A percentile compares a stretch with the other conserved stretches of the same genome.
phyloP scores from a whole-genome alignment of 2,888 invertebrate species.

The Agonopterix alstromeriana region DNA sequence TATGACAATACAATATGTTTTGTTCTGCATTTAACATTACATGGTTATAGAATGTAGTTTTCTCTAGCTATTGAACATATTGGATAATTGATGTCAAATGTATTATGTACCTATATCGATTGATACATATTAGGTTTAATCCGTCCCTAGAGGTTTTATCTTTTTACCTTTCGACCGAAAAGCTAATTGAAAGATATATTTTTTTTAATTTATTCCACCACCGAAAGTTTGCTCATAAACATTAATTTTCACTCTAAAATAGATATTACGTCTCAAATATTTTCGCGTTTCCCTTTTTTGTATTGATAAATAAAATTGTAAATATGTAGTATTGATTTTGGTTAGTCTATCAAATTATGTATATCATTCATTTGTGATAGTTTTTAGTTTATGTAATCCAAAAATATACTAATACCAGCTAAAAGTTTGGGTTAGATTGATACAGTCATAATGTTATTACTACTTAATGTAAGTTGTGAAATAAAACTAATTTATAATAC shows the following conservation, averaged over 20 bases:
- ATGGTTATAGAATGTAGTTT: constrained; percentile 9
- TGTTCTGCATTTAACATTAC: constrained; percentile 49
- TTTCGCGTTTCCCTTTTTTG: no score
- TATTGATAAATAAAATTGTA: no score
- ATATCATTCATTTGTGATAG: constrained; percentile 55
- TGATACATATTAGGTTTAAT: constrained; percentile 44
- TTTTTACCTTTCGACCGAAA: no score
- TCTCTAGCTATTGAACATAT: constrained; percentile 4
- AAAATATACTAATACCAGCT: constrained; percentile 73
- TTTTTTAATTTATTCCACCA: no score
- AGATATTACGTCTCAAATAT: no score
- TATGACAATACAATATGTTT: constrained; percentile 34
- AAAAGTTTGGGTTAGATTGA: constrained; percentile 69
- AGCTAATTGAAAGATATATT: no score
- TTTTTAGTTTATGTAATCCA: constrained; percentile 61
- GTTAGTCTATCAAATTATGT: not conserved
- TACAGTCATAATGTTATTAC: constrained; percentile 71
- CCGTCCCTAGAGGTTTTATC: constrained; percentile 52
- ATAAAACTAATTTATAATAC: constrained; percentile 71
- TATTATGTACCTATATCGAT: constrained; percentile 21
- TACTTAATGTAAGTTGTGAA: constrained; percentile 67
- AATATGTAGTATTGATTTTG: no score
- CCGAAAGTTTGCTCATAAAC: no score
- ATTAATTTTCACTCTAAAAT: no score
- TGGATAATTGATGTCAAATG: not conserved